Conservation (phyloP, 2,797 vertebrate genomes). For the Pangasius sanitwongsei region DNA sequence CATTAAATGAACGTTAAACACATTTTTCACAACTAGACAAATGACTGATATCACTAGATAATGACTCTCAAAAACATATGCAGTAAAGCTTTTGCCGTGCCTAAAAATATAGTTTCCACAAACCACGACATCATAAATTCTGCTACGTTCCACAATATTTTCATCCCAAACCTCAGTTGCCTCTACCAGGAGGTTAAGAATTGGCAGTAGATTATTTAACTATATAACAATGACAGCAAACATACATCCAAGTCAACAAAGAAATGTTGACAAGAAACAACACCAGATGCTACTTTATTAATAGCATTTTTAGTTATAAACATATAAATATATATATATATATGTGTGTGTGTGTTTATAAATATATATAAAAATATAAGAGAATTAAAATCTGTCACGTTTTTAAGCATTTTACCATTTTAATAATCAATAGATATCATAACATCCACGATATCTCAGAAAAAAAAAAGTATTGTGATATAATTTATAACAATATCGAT, state of each 20-base stretch:
- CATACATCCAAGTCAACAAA: background rate
- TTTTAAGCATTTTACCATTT: background rate
- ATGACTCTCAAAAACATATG: background rate
- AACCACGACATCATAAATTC: background rate
- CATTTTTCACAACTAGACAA: background rate
- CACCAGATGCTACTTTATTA: background rate
- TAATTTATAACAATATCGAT: background rate
- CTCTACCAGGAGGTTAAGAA: background rate
- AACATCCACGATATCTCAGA: background rate
- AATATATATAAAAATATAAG: background rate
- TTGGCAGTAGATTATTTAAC: background rate
- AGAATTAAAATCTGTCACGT: background rate
- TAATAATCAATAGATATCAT: background rate
- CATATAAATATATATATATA: too few species aligned
- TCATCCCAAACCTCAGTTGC: background rate
- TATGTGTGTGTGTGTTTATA: too few species aligned
- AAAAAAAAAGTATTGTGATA: background rate
- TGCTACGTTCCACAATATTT: background rate
- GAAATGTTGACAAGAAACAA: background rate
- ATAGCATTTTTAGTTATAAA: background rate
- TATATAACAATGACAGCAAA: background rate
- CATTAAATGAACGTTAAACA: background rate
- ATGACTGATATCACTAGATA: background rate
- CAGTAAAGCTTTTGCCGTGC: background rate
- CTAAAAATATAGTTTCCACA: background rate